These are phyloP conservation scores for Oxytorus armatus DNA, from an alignment of 2,888 invertebrate genomes.

Conservation along the genomic window DNA sequence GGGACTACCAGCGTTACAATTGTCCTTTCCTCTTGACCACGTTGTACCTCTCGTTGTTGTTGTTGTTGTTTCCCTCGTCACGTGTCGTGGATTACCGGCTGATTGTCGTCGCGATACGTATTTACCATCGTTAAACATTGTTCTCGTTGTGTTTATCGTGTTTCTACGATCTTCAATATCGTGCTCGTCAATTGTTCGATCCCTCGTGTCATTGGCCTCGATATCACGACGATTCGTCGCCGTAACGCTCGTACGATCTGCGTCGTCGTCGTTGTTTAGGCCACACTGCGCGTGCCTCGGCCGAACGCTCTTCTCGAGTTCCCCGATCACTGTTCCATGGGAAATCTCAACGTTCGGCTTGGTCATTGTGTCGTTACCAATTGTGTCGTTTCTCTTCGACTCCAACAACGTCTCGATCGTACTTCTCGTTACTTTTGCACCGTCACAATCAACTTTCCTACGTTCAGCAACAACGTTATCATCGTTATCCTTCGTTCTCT, in stretches of 20 bases:
- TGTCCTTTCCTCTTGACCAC: slow-evolving; percentile 68
- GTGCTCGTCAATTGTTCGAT: slow-evolving; percentile 1
- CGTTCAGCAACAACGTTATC: slow-evolving; percentile 2
- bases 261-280: slow-evolving; percentile 71
- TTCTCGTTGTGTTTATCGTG: slow-evolving; percentile 9
- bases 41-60: slow-evolving; percentile 28
- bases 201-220: slow-evolving; percentile 1
- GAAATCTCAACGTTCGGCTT: slow-evolving; percentile 68
- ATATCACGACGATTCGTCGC: not conserved
- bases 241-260: slow-evolving; percentile 13
- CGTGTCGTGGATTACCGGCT: slow-evolving; percentile 29
- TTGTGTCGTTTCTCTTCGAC: slow-evolving; percentile 51
- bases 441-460: not conserved
- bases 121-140: slow-evolving; percentile 45
- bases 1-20: slow-evolving; percentile 59
- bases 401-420: slow-evolving; percentile 31
- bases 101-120: slow-evolving; percentile 38
- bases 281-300: slow-evolving; percentile 83
- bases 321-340: slow-evolving; percentile 70
- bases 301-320: slow-evolving; percentile 70
- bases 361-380: slow-evolving; percentile 52
- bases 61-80: slow-evolving; percentile 44
- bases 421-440: not conserved
- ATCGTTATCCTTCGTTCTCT: slow-evolving; percentile 11
- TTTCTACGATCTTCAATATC: slow-evolving; percentile 35